These are phyloP conservation scores for Hipparchia sbordonii DNA, from an alignment of 2,888 invertebrate species.

Conservation along the genomic window DNA sequence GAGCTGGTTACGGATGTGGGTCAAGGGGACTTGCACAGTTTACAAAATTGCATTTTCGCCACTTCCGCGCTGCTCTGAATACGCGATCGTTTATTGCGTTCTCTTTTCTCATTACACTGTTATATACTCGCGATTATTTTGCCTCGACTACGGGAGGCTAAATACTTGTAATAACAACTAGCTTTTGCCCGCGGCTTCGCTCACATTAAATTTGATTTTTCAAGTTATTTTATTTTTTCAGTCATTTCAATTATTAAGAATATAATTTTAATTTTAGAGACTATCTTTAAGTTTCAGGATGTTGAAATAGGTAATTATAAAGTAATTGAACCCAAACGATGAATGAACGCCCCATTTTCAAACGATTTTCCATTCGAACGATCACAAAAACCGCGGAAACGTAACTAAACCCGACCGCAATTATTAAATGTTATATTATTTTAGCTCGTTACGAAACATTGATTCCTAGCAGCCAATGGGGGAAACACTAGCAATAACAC, in stretches of 20 bases:
- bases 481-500: background rate
- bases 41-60: constrained; percentile 35
- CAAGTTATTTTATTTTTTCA: background rate
- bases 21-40: constrained; percentile 32
- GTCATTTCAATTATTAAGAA: background rate
- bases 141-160: no score
- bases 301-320: no score
- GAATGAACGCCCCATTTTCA: background rate
- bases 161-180: no score
- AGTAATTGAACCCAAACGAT: background rate
- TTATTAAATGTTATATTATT: constrained; percentile 5
- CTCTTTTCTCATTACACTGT: background rate
- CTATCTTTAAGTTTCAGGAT: no score
- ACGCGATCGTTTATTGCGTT: constrained; percentile 12
- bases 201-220: no score
- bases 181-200: no score
- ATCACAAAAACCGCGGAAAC: constrained; percentile 7
- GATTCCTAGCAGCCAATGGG: background rate
- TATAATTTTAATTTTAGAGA: no score
- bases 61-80: constrained; percentile 30
- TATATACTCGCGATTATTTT: no score
- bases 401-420: constrained; percentile 4
- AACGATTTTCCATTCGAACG: constrained; percentile 1
- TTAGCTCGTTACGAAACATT: background rate
- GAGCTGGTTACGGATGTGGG: constrained; percentile 27